A percentile compares a stretch with the other conserved stretches of the same genome.
Evolutionary conservation across 2,888 invertebrate genomes (phyloP).

Genomic region (Nemurella pictetii): DNA sequence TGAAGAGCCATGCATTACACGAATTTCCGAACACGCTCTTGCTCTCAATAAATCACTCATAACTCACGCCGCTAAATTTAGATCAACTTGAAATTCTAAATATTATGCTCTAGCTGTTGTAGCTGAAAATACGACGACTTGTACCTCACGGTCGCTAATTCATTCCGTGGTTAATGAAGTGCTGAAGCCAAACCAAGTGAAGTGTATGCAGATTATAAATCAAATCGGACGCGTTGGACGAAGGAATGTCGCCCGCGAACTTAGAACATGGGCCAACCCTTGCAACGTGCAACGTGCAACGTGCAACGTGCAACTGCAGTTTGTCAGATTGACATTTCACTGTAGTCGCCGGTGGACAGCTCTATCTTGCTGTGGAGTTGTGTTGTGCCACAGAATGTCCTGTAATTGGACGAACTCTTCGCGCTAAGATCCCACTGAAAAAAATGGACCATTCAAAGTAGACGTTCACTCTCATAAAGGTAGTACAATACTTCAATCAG

Average conservation of each 20-base stretch:
- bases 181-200: not conserved
- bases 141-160: not conserved
- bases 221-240: not conserved
- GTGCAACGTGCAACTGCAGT: not conserved
- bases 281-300: not conserved
- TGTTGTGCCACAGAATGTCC: no score
- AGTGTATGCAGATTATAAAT: not conserved
- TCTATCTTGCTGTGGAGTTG: no score
- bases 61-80: conserved; percentile 11
- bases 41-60: not conserved
- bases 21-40: not conserved
- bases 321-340: not conserved
- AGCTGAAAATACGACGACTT: not conserved
- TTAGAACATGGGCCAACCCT: not conserved
- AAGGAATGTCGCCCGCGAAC: not conserved
- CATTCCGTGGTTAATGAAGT: not conserved
- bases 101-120: not conserved
- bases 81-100: not conserved
- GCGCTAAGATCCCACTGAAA: not conserved
- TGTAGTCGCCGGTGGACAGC: not conserved
- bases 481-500: not conserved
- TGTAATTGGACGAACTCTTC: not conserved
- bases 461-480: not conserved
- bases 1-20: conserved; percentile 1
- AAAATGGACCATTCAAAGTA: not conserved